Base-by-base conservation (phyloP, 2,797 vertebrate genomes). In the Dendrocincla tyrannina region DNA sequence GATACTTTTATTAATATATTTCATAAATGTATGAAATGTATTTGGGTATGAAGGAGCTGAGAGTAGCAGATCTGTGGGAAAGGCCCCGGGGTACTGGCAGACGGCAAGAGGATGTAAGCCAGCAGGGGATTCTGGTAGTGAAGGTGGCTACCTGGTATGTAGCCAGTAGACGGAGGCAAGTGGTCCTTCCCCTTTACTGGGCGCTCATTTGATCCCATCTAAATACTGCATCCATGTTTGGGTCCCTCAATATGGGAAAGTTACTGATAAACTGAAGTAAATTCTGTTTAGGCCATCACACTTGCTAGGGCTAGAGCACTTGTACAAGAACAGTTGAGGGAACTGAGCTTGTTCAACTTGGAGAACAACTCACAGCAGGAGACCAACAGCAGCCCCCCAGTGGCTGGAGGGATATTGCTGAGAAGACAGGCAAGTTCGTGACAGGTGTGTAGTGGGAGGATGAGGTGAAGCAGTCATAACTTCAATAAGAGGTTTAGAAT, bases 111-210 rank as follows among this genome's bases (percentile, higher is more conserved):
- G 10, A 19, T n/a, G 35, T 14, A 14, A 50, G n/a, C 11, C 37
- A 66, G 30, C n/a, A 2, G 11, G 4, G 23, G 16, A 4, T 3
- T 19, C 39, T 39, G 59, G 33, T 16, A 32, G 52, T 1, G 1
- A 14, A 59, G 28, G 50, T 3, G 8, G n/a, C 28, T 28, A 49
- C 13, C 35, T 50, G n/a, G 14, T 19, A 18, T 3, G 1, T 8
- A 15, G 9, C 13, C 35, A 30, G 66, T 13, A 46, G 27, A 25
- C 55, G 15, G n/a, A 37, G 41, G 47, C 41, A 73, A 49, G 23
- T 7, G 41, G 16, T 68, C 32, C 8, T 68, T n/a, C 6, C 2
- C 19, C 32, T 85, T 73, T 62, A 37, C 35, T 22, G 27, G 17
- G 28, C 5, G 5, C 44, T 70, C 20, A 4, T 63, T 49, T 56